Percentiles rank a stretch among this genome's conserved stretches.
Evolutionary conservation across 2,113 vertebrate species (phyloP).

Genomic region (Salvelinus fontinalis): DNA sequence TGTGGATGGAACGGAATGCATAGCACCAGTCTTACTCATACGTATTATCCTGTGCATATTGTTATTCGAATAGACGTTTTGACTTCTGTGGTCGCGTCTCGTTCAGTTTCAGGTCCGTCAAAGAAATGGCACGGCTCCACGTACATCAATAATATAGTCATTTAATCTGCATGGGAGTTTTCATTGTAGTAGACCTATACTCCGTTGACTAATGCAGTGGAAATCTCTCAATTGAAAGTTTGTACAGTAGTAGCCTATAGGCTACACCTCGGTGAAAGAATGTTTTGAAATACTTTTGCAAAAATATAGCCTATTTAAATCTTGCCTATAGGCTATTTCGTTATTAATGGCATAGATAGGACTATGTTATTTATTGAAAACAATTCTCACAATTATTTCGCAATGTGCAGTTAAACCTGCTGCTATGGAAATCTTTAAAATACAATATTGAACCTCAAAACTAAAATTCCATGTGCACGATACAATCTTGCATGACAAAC

Average conservation of each 20-base stretch:
- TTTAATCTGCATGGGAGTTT: background rate
- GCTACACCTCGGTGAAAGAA: background rate
- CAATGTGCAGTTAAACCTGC: background rate
- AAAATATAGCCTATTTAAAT: background rate
- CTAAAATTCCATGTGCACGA: background rate
- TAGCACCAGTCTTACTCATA: background rate
- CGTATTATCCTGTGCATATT: background rate
- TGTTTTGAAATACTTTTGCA: background rate
- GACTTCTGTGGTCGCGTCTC: conserved; percentile 11
- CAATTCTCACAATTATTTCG: background rate
- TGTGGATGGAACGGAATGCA: background rate
- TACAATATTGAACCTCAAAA: background rate
- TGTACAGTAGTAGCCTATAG: background rate
- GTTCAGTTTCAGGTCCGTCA: background rate
- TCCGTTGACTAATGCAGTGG: background rate
- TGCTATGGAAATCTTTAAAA: background rate
- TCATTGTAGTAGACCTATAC: background rate
- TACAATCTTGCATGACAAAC: background rate
- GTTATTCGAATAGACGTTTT: conserved; percentile 9
- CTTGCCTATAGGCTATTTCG: background rate
- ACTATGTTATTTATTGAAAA: background rate
- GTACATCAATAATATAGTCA: background rate
- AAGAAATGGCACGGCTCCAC: background rate
- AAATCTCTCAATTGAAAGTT: background rate
- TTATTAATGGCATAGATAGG: background rate